Evolutionary conservation across 1,140 invertebrate genomes (phyloP).

Genomic region (Drosophila eugracilis): DNA sequence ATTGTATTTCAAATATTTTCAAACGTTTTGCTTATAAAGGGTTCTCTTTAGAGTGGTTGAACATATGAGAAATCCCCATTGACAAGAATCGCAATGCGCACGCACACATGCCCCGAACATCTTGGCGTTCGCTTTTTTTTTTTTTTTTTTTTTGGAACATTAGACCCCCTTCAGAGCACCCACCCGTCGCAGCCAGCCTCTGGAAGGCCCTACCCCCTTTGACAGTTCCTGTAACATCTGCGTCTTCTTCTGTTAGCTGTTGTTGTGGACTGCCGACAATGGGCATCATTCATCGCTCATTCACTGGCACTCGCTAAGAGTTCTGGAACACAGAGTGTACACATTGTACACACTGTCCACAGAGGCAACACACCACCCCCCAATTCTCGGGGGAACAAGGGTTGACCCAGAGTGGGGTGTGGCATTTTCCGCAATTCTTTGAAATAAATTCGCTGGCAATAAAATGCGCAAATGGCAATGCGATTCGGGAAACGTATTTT

Average conservation of each 20-base stretch:
- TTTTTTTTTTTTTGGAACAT: slow-evolving; percentile 60
- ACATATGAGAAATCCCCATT: no score
- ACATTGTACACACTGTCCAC: slow-evolving; percentile 40
- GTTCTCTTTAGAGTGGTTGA: no score
- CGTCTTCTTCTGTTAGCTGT: slow-evolving; percentile 47
- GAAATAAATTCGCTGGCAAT: slow-evolving; percentile 66
- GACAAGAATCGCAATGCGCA: no score
- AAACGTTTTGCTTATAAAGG: no score
- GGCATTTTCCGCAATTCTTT: slow-evolving; percentile 70
- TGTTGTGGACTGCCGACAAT: slow-evolving; percentile 58
- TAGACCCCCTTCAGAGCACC: slow-evolving; percentile 36
- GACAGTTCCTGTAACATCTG: slow-evolving; percentile 61
- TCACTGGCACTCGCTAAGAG: slow-evolving; percentile 52
- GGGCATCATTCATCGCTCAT: slow-evolving; percentile 79
- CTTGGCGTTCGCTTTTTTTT: slow-evolving; percentile 13
- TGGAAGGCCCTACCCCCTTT: slow-evolving; percentile 10
- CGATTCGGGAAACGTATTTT: slow-evolving; percentile 48
- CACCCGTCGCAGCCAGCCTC: background rate
- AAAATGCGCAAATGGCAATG: slow-evolving; percentile 71
- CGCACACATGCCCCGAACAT: slow-evolving; percentile 21
- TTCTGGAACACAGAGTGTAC: slow-evolving; percentile 40
- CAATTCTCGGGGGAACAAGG: background rate
- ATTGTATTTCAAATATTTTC: no score
- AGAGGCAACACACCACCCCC: background rate
- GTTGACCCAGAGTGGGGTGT: slow-evolving; percentile 38